phyloP scores from a whole-genome alignment of 1,140 invertebrate species.

The Trachelipus rathkii region DNA sequence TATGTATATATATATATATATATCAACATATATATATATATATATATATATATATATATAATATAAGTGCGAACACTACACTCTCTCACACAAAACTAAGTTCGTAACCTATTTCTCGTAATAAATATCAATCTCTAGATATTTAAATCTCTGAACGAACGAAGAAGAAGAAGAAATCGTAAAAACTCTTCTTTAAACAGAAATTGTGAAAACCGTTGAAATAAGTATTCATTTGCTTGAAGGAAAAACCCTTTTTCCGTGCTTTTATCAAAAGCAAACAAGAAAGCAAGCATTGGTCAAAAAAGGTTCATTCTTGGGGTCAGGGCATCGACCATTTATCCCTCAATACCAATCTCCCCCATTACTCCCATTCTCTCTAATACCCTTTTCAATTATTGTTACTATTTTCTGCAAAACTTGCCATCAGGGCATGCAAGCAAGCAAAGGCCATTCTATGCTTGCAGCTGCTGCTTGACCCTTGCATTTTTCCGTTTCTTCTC shows the following conservation, averaged over 20 bases:
- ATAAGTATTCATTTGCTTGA: background rate
- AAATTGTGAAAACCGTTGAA: background rate
- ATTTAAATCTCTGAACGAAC: too few relatives aligned
- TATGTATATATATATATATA: background rate
- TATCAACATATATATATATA: background rate
- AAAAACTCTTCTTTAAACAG: background rate
- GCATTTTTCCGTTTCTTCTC: background rate
- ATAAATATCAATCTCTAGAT: too few relatives aligned
- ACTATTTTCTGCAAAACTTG: background rate
- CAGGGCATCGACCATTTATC: background rate
- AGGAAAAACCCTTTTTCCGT: background rate
- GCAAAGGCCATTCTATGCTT: slow-evolving; percentile 2
- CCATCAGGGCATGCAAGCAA: background rate
- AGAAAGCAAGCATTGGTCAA: background rate
- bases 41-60: background rate
- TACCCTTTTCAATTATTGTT: background rate
- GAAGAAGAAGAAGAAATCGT: too few relatives aligned
- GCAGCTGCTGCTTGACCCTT: background rate
- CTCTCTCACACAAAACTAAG: background rate
- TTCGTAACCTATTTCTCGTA: background rate
- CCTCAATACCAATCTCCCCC: background rate
- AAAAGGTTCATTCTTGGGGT: background rate
- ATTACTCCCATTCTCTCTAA: background rate
- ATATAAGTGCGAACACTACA: background rate
- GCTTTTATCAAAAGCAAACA: slow-evolving; percentile 3